Percentiles rank a stretch among this genome's conserved stretches.
These are phyloP conservation scores for Psittacus erithacus DNA, from an alignment of 2,113 vertebrate species.

Conservation along the genomic window DNA sequence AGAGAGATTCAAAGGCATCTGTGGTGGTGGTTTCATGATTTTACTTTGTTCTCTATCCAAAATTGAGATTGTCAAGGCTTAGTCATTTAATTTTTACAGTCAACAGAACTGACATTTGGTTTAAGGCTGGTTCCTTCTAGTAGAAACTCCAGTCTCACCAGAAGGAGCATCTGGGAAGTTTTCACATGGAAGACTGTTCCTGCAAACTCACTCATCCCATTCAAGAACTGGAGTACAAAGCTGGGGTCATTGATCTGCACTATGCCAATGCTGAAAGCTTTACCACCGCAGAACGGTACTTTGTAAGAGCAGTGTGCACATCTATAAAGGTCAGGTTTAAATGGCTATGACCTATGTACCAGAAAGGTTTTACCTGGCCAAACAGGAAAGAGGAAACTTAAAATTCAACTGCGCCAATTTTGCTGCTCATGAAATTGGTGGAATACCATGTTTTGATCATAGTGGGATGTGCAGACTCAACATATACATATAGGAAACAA, in stretches of 20 bases:
- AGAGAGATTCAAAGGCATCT: not conserved
- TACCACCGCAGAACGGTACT: not conserved
- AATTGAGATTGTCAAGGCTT: not conserved
- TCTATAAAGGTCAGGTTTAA: not conserved
- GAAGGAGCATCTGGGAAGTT: not conserved
- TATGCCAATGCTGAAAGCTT: not conserved
- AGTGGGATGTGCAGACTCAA: accelerated
- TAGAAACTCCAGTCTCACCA: not conserved
- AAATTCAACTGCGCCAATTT: not conserved
- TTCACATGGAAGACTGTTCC: not conserved
- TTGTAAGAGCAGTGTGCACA: not conserved
- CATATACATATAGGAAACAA: not conserved
- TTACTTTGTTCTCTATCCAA: not conserved
- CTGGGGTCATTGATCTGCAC: not conserved
- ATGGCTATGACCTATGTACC: not conserved
- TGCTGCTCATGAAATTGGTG: not conserved
- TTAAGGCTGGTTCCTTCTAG: not conserved
- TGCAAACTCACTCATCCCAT: not conserved
- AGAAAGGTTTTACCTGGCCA: not conserved
- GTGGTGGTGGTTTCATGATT: not conserved
- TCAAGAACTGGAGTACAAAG: not conserved
- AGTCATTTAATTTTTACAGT: not conserved
- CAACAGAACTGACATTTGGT: not conserved
- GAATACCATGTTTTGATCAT: not conserved
- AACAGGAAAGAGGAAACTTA: not conserved